Evolutionary conservation across 1,140 invertebrate species (phyloP), one percentile per base, ranked within the genome.

Genomic region (Diachasma alloeum): DNA sequence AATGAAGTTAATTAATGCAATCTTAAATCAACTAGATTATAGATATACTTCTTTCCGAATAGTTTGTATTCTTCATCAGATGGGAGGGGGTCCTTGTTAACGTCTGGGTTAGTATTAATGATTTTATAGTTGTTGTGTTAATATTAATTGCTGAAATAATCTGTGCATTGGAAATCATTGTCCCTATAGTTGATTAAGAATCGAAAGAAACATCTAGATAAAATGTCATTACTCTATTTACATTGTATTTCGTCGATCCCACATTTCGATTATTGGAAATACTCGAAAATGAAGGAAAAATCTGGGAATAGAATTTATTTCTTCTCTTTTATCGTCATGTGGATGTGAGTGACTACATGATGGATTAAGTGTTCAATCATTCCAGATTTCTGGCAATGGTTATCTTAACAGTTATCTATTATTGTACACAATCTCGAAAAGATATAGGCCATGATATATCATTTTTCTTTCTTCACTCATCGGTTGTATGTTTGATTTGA

Each of bases 11-110:
- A 9, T 44, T 48, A 71, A 71, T 71, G 69, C n/a, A 46, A 17
- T 48, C 46, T 4, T 75, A 24, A 48, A 48, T 68, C 17, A 66
- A 67, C 69, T 46, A 44, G 63, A 26, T 44, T 74, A 66, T 74
- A 4, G 9, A 44, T 67, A 46, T 75, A 31, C n/a, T n/a, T 13
- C 42, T 59, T 66, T 63, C 24, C 36, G 36, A 37, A 37, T 42
- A 26, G 0, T 11, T 71, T 17, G 24, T 44, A 42, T 46, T 71
- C 19, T 31, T 72, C 31, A 71, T 44, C 44, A 44, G 67, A 24
- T 74, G 24, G 31, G 31, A 31, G 39, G 4, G 39, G 9, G 9
- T 42, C 39, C 39, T 42, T 9, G 39, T 42, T 42, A 13, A 42
- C 1, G 39, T 42, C 39, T 42, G 4, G 39, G 9, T 42, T 42